Evolutionary conservation across 2,888 invertebrate genomes (phyloP).

Genomic region (Oscheius sp.): DNA sequence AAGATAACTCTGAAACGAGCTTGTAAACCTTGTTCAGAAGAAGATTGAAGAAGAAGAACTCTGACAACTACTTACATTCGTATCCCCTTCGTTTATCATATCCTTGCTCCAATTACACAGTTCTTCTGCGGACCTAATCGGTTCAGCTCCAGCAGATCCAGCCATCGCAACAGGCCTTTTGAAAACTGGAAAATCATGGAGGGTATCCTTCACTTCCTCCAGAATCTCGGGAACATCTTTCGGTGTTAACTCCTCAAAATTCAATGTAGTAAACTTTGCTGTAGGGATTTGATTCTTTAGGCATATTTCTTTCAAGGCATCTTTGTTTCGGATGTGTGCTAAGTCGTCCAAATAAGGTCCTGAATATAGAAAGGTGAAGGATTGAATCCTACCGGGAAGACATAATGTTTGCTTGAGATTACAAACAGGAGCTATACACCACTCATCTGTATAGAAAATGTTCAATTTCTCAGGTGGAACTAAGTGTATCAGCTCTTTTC

Average conservation of each 20-base stretch:
- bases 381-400: background rate
- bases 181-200: background rate
- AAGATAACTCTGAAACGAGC: background rate
- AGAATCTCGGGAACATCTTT: background rate
- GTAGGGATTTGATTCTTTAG: background rate
- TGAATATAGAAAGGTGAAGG: background rate
- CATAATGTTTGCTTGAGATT: background rate
- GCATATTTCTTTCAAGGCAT: background rate
- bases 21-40: background rate
- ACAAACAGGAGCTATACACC: background rate
- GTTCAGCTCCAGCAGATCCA: background rate
- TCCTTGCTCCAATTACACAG: background rate
- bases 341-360: background rate
- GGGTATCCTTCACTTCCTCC: background rate
- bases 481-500: background rate
- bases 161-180: background rate
- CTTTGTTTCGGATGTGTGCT: background rate
- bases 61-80: too few relatives aligned
- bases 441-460: background rate
- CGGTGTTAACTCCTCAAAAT: background rate
- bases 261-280: background rate
- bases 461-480: background rate
- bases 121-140: background rate
- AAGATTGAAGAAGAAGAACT: too few relatives aligned
- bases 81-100: background rate